Conservation (phyloP, 2,113 vertebrate species). For the Noturus placidus region DNA sequence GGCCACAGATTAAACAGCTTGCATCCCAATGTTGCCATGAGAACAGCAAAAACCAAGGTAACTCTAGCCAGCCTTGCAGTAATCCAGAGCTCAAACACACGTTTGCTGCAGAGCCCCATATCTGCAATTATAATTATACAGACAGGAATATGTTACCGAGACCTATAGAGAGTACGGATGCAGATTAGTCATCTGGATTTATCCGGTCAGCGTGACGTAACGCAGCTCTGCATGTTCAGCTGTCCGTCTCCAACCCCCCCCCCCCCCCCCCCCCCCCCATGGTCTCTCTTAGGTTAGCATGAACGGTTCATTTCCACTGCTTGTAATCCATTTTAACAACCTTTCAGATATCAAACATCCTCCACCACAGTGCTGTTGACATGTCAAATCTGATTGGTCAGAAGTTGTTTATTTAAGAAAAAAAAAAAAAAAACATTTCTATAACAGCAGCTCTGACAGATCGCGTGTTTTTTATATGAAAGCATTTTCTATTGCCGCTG, state of each 20-base stretch:
- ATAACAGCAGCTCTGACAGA: neutral
- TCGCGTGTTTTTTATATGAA: too few relatives aligned
- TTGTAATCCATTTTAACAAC: neutral
- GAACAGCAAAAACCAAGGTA: constrained; percentile 42
- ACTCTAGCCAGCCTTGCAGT: constrained; percentile 29
- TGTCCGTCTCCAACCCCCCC: neutral
- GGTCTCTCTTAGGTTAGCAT: neutral
- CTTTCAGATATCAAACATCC: neutral
- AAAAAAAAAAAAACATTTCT: neutral
- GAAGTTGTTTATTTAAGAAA: neutral
- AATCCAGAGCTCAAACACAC: constrained; percentile 30
- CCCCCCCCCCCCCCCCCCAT: neutral
- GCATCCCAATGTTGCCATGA: constrained; percentile 52
- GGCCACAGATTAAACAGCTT: constrained; percentile 37
- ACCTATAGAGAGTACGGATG: constrained; percentile 55
- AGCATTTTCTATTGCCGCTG: too few relatives aligned
- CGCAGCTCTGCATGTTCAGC: constrained; percentile 50
- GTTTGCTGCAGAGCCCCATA: constrained; percentile 52
- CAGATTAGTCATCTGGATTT: constrained; percentile 68
- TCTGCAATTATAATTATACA: constrained; percentile 70
- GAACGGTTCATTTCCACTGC: neutral
- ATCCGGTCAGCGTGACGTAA: constrained; percentile 65
- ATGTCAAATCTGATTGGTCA: neutral
- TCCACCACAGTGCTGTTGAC: neutral
- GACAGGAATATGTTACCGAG: constrained; percentile 63